Conservation (phyloP, 2,797 vertebrate genomes). For the Neomorphus geoffroyi region DNA sequence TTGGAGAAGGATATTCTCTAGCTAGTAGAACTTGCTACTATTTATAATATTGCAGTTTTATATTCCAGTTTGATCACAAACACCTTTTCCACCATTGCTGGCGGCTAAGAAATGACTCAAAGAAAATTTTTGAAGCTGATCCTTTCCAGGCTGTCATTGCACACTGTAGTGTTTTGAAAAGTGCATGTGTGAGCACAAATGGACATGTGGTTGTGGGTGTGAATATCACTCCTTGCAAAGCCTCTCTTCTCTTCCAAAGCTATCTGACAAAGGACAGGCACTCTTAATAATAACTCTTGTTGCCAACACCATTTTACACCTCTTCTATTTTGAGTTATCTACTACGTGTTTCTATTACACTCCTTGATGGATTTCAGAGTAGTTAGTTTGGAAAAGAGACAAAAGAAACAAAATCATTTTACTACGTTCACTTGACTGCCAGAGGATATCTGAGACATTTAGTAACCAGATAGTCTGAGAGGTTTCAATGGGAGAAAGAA, state of each 20-base stretch:
- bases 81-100: neutral
- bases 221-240: neutral
- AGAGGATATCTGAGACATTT: slow-evolving; percentile 15
- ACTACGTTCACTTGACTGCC: slow-evolving; percentile 14
- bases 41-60: neutral
- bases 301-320: slow-evolving; percentile 26
- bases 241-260: neutral
- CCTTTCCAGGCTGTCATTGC: neutral
- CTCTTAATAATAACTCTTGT: neutral
- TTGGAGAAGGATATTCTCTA: neutral
- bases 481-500: slow-evolving; percentile 17
- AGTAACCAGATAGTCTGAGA: slow-evolving; percentile 1
- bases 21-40: neutral
- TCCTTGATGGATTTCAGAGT: neutral
- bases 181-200: neutral
- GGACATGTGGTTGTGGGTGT: neutral
- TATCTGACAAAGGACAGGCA: neutral
- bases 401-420: slow-evolving; percentile 27
- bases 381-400: neutral
- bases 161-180: neutral
- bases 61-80: slow-evolving; percentile 28
- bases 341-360: neutral
- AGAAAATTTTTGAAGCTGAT: slow-evolving; percentile 4
- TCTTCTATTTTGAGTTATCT: neutral
- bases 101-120: neutral